These are phyloP conservation scores for Laticauda colubrina DNA, from an alignment of 2,113 vertebrate genomes.

Conservation along the genomic window DNA sequence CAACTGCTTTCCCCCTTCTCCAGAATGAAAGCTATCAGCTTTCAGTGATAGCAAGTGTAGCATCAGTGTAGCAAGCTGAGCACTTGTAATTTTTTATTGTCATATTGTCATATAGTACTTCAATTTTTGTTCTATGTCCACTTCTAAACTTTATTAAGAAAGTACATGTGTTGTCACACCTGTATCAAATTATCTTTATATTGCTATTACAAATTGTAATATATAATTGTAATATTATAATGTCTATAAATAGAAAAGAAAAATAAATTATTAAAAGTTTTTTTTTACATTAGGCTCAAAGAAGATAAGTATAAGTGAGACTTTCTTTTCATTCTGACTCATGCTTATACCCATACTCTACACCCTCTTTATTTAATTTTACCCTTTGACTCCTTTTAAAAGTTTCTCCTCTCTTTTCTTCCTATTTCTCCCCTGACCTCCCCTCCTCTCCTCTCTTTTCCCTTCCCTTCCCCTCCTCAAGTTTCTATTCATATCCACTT, in stretches of 20 bases:
- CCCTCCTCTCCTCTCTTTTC: too few relatives aligned
- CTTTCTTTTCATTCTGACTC: neutral
- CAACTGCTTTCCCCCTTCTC: neutral
- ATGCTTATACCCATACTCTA: neutral
- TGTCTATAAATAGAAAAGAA: neutral
- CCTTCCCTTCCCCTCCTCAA: neutral
- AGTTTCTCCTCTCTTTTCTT: neutral
- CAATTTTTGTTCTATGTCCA: neutral
- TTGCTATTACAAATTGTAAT: neutral
- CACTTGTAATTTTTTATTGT: conserved; percentile 30
- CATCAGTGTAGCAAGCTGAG: conserved; percentile 20
- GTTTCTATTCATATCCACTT: neutral
- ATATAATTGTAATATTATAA: too few relatives aligned
- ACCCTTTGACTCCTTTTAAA: neutral
- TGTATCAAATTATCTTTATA: neutral
- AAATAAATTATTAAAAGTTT: neutral
- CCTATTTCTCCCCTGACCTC: neutral
- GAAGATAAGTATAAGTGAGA: neutral
- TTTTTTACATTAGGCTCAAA: neutral
- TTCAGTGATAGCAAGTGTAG: too few relatives aligned
- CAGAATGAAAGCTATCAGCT: conserved; percentile 37
- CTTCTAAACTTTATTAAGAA: neutral
- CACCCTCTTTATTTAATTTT: neutral
- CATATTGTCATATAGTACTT: conserved; percentile 14
- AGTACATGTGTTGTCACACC: neutral